Evolutionary conservation across 2,113 vertebrate genomes (phyloP).

Genomic region (Desmodus rotundus): DNA sequence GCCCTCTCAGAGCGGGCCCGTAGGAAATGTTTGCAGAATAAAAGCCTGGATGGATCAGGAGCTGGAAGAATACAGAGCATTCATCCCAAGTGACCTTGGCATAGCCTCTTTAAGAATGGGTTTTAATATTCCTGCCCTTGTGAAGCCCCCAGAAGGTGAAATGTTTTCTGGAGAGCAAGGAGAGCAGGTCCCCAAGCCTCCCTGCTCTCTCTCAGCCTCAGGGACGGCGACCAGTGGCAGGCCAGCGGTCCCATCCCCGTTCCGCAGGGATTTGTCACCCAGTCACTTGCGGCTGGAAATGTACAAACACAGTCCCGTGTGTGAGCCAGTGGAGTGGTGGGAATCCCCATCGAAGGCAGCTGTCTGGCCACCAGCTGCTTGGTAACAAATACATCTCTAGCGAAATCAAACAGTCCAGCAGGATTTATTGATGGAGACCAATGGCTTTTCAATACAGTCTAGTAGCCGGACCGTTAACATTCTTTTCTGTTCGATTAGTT

Average conservation of each 20-base stretch:
- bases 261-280: background rate
- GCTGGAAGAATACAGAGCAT: background rate
- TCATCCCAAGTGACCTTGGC: background rate
- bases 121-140: background rate
- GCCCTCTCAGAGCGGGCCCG: background rate
- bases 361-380: constrained; percentile 84
- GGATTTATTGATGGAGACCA: constrained; percentile 86
- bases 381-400: constrained; percentile 83
- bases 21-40: background rate
- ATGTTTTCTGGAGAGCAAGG: background rate
- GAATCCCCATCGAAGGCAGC: constrained; percentile 86
- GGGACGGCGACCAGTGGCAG: fast-evolving
- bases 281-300: constrained; percentile 68
- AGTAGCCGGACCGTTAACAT: constrained; percentile 79
- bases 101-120: too few species aligned
- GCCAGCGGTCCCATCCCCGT: fast-evolving
- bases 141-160: background rate
- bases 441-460: constrained; percentile 85
- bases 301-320: constrained; percentile 74
- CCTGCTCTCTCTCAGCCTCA: background rate
- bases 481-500: constrained; percentile 83
- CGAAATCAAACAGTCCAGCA: constrained; percentile 84
- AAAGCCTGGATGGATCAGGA: background rate
- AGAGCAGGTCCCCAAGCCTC: fast-evolving
- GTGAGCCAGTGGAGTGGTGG: constrained; percentile 76